Evolutionary conservation across 2,888 invertebrate species (phyloP), one percentile per base, ranked within the genome.

Genomic region (Tetranychus piercei): DNA sequence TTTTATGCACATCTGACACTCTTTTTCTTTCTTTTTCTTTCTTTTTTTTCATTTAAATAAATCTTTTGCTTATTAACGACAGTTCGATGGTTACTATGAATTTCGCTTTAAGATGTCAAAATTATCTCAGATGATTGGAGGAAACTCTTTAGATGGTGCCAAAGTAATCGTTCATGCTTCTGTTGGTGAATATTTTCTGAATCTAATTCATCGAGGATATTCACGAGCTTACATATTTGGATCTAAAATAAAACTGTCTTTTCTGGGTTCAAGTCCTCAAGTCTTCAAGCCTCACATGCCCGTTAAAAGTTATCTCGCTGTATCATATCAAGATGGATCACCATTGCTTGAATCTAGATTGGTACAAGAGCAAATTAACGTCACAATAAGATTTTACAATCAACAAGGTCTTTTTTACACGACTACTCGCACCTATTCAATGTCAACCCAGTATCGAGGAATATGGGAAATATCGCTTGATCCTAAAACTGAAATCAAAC

Each of bases 201-300:
- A 93, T 80, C 91, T 93, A 82, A 83, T 90, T 72, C 87, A 92
- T 71, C 88, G 90, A 77, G 96, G 95, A 0, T 92, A 88, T 84
- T 90, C 94, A 18, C 88, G 89, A 76, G 90, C 94, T 0, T 85
- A 93, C 78, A 88, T 96, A 73, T 93, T 89, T 81, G 92, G 93
- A 83, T 92, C 93, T 0, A 90, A 90, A 8, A 86, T 94, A 8
- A 87, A 88, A 74, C 86, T 95, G 1, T 86, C 88, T 65, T 92
- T 95, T 83, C 85, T 95, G 2, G 96, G 95, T 0, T 92, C 91
- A 55, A 87, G 89, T 0, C 91, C 95, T 8, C 92, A 95, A 83
- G 89, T 96, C 20, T 95, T 95, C 84, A 96, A 95, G 82, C 95
- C 96, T 0, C 87, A 91, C 9, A 94, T 95, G 90, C 92, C 94